A percentile compares a stretch with the other conserved stretches of the same genome.
Conservation (phyloP, 2,888 invertebrate genomes). For the Isoperla grammatica region DNA sequence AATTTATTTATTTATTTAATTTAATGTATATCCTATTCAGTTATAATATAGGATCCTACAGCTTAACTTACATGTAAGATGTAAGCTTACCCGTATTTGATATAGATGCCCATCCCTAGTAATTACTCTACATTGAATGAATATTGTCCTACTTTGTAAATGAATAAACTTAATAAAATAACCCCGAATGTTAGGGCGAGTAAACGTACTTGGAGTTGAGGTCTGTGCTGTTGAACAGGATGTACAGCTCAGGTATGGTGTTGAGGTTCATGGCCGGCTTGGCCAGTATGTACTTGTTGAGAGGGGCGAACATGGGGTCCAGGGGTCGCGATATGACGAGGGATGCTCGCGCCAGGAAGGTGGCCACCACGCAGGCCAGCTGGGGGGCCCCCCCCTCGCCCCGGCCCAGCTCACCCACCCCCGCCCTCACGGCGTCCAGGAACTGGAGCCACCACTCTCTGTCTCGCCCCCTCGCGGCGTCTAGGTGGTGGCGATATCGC, state of each 20-base stretch:
- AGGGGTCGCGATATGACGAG: constrained; percentile 68
- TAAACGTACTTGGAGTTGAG: constrained; percentile 44
- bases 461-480: constrained; percentile 57
- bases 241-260: constrained; percentile 82
- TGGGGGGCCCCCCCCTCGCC: constrained; percentile 41
- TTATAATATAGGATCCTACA: no score
- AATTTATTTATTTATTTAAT: no score
- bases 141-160: no score
- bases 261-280: constrained; percentile 71
- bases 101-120: no score
- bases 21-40: no score
- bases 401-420: constrained; percentile 43
- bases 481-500: constrained; percentile 67
- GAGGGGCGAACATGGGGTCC: constrained; percentile 66
- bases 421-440: constrained; percentile 60
- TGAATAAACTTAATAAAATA: no score
- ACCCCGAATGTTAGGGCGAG: no score
- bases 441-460: constrained; percentile 62
- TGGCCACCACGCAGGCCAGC: constrained; percentile 56
- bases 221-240: constrained; percentile 74
- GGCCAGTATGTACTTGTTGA: constrained; percentile 72
- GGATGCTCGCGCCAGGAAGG: constrained; percentile 65
- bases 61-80: no score
- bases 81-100: no score
- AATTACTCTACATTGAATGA: no score